These are phyloP conservation scores for Tanypteryx hageni DNA, from an alignment of 2,888 invertebrate species.

Conservation along the genomic window DNA sequence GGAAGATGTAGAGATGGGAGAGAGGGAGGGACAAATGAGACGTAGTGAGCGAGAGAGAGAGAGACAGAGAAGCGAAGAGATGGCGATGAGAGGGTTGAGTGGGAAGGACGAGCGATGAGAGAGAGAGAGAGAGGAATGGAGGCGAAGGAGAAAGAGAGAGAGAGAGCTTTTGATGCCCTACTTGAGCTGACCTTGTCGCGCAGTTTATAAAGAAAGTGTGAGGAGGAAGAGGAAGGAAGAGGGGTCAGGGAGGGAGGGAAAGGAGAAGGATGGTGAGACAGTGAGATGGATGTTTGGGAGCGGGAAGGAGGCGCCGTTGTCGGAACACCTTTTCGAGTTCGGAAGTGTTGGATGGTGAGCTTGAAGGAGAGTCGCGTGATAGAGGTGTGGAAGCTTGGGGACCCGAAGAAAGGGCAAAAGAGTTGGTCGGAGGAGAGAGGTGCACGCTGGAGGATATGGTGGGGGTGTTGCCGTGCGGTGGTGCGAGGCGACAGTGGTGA, in stretches of 20 bases:
- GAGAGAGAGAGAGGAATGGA: not conserved
- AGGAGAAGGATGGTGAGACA: not conserved
- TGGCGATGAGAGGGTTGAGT: not conserved
- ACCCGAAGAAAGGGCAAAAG: not conserved
- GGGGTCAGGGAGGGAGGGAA: not conserved
- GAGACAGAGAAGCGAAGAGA: not conserved
- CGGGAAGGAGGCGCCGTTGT: conserved; percentile 1
- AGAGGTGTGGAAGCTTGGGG: not conserved
- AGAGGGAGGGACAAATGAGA: not conserved
- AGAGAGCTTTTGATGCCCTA: conserved; percentile 3
- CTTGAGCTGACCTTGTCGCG: conserved; percentile 27
- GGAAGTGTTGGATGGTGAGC: conserved; percentile 31
- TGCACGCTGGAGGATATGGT: not conserved
- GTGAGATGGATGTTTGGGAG: not conserved
- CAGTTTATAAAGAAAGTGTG: conserved; percentile 20
- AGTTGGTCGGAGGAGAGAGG: not conserved
- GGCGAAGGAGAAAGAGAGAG: not conserved
- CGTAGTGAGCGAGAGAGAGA: not conserved
- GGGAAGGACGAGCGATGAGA: conserved; percentile 4
- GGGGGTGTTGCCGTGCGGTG: not conserved
- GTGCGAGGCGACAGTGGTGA: not conserved
- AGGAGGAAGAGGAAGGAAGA: not conserved
- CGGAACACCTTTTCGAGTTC: conserved; percentile 9
- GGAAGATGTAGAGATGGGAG: not conserved
- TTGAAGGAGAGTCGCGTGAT: not conserved